phyloP scores from a whole-genome alignment of 2,888 invertebrate genomes.

The Heliconius aoede region DNA sequence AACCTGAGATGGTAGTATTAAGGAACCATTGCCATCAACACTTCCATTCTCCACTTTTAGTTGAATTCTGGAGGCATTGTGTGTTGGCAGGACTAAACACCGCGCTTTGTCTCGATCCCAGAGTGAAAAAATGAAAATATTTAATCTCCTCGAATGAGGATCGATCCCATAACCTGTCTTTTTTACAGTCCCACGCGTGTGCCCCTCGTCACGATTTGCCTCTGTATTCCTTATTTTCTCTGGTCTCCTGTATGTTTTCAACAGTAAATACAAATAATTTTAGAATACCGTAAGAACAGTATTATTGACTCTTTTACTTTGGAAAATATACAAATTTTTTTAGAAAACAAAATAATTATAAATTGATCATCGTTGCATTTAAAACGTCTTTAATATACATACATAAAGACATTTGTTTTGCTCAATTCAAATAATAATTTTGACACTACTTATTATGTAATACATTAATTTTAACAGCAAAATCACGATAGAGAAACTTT shows the following conservation, averaged over 20 bases:
- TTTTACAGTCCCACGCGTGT: not conserved
- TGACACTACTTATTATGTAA: not conserved
- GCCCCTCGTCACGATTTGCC: too few species aligned
- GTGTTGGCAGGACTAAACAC: not conserved
- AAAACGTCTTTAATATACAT: not conserved
- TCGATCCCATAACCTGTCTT: not conserved
- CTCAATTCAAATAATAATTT: constrained; percentile 2
- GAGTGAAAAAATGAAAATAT: not conserved
- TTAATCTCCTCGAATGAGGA: not conserved
- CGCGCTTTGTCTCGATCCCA: not conserved
- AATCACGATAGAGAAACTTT: constrained; percentile 27
- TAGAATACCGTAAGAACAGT: not conserved
- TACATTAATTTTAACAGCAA: constrained; percentile 7
- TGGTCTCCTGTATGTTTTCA: too few species aligned
- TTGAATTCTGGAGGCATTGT: too few species aligned
- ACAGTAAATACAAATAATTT: not conserved
- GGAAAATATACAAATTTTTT: too few species aligned
- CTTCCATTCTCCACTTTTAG: too few species aligned
- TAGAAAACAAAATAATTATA: not conserved
- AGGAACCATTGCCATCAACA: not conserved
- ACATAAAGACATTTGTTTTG: not conserved
- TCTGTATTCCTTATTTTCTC: too few species aligned
- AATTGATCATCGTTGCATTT: not conserved
- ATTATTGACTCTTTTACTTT: too few species aligned
- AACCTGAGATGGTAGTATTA: not conserved